These are phyloP conservation scores for Danio albolineatus DNA, from an alignment of 2,797 vertebrate genomes.

Conservation along the genomic window DNA sequence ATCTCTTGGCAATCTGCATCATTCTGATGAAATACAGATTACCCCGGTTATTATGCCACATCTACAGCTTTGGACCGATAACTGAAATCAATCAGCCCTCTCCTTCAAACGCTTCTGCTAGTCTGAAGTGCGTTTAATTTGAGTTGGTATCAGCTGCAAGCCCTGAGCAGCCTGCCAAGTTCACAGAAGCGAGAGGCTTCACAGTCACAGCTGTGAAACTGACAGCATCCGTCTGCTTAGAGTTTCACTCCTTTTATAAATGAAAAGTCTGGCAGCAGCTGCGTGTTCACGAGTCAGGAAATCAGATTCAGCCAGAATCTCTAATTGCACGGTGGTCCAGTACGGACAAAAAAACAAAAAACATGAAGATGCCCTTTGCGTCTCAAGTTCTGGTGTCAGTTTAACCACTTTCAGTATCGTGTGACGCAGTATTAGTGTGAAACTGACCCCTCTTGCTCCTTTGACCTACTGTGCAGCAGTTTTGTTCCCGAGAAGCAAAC, in stretches of 20 bases:
- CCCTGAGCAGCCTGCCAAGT: conserved; percentile 26
- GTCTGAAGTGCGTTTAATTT: conserved; percentile 35
- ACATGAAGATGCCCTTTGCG: neutral
- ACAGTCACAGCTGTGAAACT: conserved; percentile 54
- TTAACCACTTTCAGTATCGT: neutral
- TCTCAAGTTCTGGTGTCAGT: conserved; percentile 25
- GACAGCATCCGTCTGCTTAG: conserved; percentile 28
- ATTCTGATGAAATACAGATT: conserved; percentile 24
- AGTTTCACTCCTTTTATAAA: conserved; percentile 43
- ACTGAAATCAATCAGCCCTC: conserved; percentile 13
- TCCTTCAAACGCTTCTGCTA: conserved; percentile 14
- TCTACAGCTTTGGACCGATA: conserved; percentile 5
- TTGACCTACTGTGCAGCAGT: neutral
- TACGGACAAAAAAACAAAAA: conserved; percentile 16
- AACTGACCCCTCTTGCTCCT: conserved; percentile 19
- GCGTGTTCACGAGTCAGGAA: conserved; percentile 41
- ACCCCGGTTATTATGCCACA: neutral
- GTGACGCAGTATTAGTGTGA: conserved; percentile 16
- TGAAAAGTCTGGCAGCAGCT: conserved; percentile 51
- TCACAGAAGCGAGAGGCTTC: conserved; percentile 3
- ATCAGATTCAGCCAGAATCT: neutral
- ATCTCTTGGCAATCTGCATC: conserved; percentile 10
- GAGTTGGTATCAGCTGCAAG: conserved; percentile 28
- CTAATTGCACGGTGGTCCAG: neutral
- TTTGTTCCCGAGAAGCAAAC: neutral